Evolutionary conservation across 1,140 invertebrate species (phyloP).

Genomic region (Episyrphus balteatus): DNA sequence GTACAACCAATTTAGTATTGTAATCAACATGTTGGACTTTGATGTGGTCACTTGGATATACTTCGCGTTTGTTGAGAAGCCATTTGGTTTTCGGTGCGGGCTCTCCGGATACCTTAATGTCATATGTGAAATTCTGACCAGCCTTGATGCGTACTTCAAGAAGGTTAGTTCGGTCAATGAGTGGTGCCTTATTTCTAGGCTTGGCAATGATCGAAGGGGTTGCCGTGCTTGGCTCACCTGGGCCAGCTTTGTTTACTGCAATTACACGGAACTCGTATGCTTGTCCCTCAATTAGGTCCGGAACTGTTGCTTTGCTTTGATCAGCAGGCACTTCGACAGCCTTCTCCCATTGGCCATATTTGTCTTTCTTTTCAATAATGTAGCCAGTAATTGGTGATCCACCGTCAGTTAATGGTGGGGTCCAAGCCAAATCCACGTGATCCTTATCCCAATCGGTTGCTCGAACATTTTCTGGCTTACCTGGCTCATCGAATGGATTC

Average conservation of each 20-base stretch:
- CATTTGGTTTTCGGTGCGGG: constrained; percentile 87
- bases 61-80: constrained; percentile 63
- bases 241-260: constrained; percentile 88
- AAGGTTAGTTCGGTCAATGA: constrained; percentile 75
- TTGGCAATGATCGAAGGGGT: constrained; percentile 92
- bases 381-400: constrained; percentile 80
- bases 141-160: constrained; percentile 85
- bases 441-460: constrained; percentile 95
- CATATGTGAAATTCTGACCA: constrained; percentile 56
- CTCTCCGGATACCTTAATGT: constrained; percentile 73
- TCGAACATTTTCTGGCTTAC: constrained; percentile 79
- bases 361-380: constrained; percentile 86
- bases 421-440: constrained; percentile 83
- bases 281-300: constrained; percentile 82
- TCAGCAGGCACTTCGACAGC: constrained; percentile 53
- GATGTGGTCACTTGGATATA: constrained; percentile 57
- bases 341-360: constrained; percentile 87
- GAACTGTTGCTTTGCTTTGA: constrained; percentile 72
- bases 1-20: constrained; percentile 77
- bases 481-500: constrained; percentile 94
- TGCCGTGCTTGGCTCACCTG: constrained; percentile 81
- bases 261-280: constrained; percentile 83
- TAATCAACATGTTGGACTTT: constrained; percentile 68
- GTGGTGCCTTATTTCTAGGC: constrained; percentile 85
- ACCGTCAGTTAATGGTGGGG: constrained; percentile 66